phyloP scores from a whole-genome alignment of 2,797 vertebrate species.

The Bucorvus abyssinicus region DNA sequence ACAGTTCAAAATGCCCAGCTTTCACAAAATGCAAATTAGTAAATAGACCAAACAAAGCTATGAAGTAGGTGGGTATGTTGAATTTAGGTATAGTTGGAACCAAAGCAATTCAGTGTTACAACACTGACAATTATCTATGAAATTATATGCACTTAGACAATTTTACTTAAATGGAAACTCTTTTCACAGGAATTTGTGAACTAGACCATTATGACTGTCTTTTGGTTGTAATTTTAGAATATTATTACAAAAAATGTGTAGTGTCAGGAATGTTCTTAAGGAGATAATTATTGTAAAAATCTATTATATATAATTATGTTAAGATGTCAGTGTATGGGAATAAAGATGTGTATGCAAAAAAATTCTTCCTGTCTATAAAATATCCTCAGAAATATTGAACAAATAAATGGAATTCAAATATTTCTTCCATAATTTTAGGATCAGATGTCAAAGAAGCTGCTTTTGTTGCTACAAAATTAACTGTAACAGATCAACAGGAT shows the following conservation, averaged over 20 bases:
- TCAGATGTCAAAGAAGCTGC: not conserved
- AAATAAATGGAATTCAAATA: not conserved
- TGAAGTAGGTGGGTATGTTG: not conserved
- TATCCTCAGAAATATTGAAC: not conserved
- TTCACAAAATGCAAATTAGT: not conserved
- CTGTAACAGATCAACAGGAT: not conserved
- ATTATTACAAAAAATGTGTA: not conserved
- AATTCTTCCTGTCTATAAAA: not conserved
- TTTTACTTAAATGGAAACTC: constrained; percentile 50
- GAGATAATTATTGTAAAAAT: constrained; percentile 35
- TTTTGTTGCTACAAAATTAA: not conserved
- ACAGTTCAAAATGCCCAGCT: not conserved
- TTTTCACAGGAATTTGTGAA: constrained; percentile 51
- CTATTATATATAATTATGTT: not conserved
- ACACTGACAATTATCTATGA: constrained; percentile 27
- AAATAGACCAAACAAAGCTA: not conserved
- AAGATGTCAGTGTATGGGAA: not conserved
- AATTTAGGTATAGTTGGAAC: not conserved
- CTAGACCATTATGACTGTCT: constrained; percentile 16
- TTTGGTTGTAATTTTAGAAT: constrained; percentile 15
- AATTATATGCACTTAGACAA: constrained; percentile 36
- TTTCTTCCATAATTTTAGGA: not conserved
- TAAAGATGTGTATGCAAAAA: not conserved
- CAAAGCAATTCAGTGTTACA: not conserved
- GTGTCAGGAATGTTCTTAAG: not conserved